phyloP scores from a whole-genome alignment of 2,888 invertebrate species.

The Eupithecia pulchellata region DNA sequence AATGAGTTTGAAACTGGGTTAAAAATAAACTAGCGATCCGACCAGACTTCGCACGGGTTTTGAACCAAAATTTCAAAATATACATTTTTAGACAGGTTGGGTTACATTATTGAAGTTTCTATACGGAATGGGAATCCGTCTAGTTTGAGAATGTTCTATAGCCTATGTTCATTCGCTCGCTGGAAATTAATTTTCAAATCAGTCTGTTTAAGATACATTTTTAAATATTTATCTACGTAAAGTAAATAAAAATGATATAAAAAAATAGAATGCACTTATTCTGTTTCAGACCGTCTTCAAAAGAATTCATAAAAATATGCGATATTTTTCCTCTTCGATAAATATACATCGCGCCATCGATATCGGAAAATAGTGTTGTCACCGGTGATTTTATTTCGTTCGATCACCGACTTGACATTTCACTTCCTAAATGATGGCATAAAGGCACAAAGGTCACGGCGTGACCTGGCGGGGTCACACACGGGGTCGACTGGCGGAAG shows the following conservation, averaged over 20 bases:
- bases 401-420: conserved; percentile 29
- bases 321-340: background rate
- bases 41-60: too few relatives aligned
- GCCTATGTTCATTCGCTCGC: too few relatives aligned
- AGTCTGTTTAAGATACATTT: too few relatives aligned
- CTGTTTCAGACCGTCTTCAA: background rate
- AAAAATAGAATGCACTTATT: background rate
- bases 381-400: conserved; percentile 25
- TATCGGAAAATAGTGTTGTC: conserved; percentile 19
- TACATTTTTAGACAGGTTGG: too few relatives aligned
- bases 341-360: background rate
- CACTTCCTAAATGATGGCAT: conserved; percentile 27
- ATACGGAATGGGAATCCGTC: too few relatives aligned
- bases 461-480: conserved; percentile 21
- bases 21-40: background rate
- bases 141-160: too few relatives aligned
- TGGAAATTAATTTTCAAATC: too few relatives aligned
- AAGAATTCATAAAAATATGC: background rate
- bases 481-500: conserved; percentile 22
- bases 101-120: too few relatives aligned
- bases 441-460: conserved; percentile 28
- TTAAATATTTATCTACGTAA: too few relatives aligned
- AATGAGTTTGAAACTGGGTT: background rate
- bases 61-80: too few relatives aligned
- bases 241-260: background rate